These are phyloP conservation scores for Cercopithecus mona DNA, from an alignment of 2,113 vertebrate species.

Conservation along the genomic window DNA sequence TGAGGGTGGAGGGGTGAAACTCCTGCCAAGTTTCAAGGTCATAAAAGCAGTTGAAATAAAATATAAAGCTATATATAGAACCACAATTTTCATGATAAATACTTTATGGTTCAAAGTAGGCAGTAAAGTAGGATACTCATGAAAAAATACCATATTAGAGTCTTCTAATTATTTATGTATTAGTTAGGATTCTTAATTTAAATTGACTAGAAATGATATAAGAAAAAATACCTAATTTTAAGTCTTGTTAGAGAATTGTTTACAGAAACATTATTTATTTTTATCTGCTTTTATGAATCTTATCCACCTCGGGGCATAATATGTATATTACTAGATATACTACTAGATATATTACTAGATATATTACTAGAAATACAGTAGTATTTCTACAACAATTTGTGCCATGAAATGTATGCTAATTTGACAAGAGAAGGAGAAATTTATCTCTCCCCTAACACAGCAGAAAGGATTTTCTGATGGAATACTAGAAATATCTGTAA, in stretches of 20 bases:
- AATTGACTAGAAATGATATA: slow-evolving; percentile 2
- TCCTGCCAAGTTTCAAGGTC: slow-evolving; percentile 75
- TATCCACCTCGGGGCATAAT: not conserved
- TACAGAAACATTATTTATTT: not conserved
- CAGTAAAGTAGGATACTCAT: not conserved
- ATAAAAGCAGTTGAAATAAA: slow-evolving; percentile 54
- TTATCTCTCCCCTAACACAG: not conserved
- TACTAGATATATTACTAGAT: not conserved
- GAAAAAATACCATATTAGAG: not conserved
- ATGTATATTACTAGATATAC: not conserved
- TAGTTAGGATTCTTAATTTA: slow-evolving; percentile 20
- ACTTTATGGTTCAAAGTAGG: slow-evolving; percentile 37
- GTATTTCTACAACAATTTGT: slow-evolving; percentile 15
- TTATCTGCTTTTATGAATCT: not conserved
- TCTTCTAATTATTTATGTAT: slow-evolving; percentile 28
- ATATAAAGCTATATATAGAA: not conserved
- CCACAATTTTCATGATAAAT: slow-evolving; percentile 51
- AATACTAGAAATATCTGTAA: not conserved
- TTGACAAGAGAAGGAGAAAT: not conserved
- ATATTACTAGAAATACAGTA: no score
- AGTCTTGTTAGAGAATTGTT: slow-evolving; percentile 18
- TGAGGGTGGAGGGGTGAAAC: not conserved
- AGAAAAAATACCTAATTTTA: slow-evolving; percentile 11
- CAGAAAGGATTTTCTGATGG: not conserved
- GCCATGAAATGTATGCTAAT: not conserved